phyloP scores from a whole-genome alignment of 1,140 invertebrate species.

The Proales similis region DNA sequence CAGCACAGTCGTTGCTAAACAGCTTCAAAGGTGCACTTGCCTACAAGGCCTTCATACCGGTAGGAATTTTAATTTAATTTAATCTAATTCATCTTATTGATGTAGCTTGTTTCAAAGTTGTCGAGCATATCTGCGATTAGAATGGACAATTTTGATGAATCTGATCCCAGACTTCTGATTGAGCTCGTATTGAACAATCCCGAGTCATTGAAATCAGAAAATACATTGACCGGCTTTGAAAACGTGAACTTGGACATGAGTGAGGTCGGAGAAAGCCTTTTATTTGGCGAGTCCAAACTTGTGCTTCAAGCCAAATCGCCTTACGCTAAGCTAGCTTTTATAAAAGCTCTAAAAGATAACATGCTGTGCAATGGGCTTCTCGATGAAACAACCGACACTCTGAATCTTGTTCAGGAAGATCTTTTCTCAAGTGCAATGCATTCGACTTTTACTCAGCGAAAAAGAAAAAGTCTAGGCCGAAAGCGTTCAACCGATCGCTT shows the following conservation, averaged over 20 bases:
- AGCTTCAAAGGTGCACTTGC: conserved; percentile 26
- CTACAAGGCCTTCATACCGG: conserved; percentile 20
- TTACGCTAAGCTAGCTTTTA: conserved; percentile 11
- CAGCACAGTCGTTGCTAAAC: conserved; percentile 3
- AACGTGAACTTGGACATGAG: neutral
- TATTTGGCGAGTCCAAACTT: conserved; percentile 9
- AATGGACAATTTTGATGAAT: conserved; percentile 33
- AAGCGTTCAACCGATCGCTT: no score
- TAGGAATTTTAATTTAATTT: no score
- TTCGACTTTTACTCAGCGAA: no score
- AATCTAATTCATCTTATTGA: no score
- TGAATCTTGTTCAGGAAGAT: conserved; percentile 32
- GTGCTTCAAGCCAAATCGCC: conserved; percentile 28
- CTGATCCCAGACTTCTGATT: conserved; percentile 5
- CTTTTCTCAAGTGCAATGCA: conserved; percentile 3
- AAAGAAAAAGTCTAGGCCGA: no score
- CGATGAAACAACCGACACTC: conserved; percentile 25
- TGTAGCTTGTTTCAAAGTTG: no score
- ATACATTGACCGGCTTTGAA: no score
- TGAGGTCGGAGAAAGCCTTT: conserved; percentile 4
- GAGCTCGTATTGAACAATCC: conserved; percentile 1
- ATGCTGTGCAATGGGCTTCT: conserved; percentile 18
- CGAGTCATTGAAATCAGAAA: neutral
- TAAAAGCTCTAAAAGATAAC: conserved; percentile 30
- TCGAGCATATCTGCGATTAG: conserved; percentile 11